phyloP scores from a whole-genome alignment of 2,797 vertebrate genomes.

The Hoplostethus mediterraneus region DNA sequence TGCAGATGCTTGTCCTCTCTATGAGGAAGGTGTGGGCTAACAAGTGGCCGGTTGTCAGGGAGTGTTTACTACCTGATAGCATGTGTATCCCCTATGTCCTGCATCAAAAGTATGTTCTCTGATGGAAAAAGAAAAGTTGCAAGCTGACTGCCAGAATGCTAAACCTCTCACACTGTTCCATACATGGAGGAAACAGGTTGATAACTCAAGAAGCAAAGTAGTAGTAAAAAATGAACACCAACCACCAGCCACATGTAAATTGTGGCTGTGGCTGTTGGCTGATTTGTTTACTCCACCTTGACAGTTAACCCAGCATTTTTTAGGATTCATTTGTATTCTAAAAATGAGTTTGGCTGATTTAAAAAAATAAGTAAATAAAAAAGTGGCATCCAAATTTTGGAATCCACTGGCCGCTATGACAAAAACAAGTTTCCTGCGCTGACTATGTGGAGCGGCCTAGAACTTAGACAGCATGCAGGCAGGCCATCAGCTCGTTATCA shows the following conservation, averaged over 20 bases:
- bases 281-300: constrained; percentile 53
- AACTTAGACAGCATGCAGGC: constrained; percentile 36
- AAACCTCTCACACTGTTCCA: constrained; percentile 19
- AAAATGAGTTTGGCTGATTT: neutral
- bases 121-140: neutral
- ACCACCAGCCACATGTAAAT: constrained; percentile 36
- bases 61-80: constrained; percentile 22
- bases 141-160: neutral
- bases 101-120: neutral
- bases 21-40: constrained; percentile 17
- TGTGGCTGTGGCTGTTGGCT: constrained; percentile 16
- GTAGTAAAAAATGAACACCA: constrained; percentile 1
- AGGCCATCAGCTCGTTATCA: constrained; percentile 40
- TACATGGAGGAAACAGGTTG: neutral
- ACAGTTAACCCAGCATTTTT: neutral
- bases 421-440: constrained; percentile 20
- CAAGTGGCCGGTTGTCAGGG: constrained; percentile 7
- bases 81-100: constrained; percentile 5
- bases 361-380: constrained; percentile 1
- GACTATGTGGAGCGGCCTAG: constrained; percentile 52
- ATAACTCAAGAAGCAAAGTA: constrained; percentile 4
- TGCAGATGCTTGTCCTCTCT: constrained; percentile 40
- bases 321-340: neutral
- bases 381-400: too few species aligned
- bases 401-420: constrained; percentile 15